Evolutionary conservation across 2,888 invertebrate genomes (phyloP), one percentile per base, ranked within the genome.

Genomic region (Chymomyza caudatula): DNA sequence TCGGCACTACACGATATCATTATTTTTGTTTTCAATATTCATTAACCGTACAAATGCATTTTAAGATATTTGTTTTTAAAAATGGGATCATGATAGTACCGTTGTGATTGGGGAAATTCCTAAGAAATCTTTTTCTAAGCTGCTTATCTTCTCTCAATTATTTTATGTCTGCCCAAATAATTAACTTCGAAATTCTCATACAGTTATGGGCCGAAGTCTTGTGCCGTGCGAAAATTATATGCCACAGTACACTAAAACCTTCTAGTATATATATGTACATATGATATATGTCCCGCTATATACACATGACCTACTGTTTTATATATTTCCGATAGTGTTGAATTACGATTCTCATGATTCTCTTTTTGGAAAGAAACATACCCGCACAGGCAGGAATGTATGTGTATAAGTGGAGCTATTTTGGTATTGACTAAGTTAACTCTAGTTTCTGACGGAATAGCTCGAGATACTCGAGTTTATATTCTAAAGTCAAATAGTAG

Each of bases 1-100:
- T 97, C 96, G 92, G 96, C 96, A 94, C 96, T 97, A 95, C 92
- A 93, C 76, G 72, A 78, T 82, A 79, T 78, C 66, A 73, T 74
- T 72, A 71, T 71, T 72, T 76, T 63, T 55, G 29, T 37, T 37
- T 77, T 73, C 59, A 76, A 78, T 29, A 60, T 54, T 78, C 64
- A 62, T 75, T 69, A 69, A 72, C 74, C 76, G 67, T 71, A 75
- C 67, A 77, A 74, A 69, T 69, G 66, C 53, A 55, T 61, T 43
- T 53, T 53, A 53, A 25, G 15, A 47, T 47, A 47, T 47, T 15
- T 47, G 47, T 19, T 47, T 15, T 17, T 15, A 25, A 11, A 13
- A 37, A 37, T 37, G 29, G 29, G 29, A 37, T 37, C 29, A 37
- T 37, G 29, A 37, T 37, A 37, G 29, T 37, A 37, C 11, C 29